phyloP scores from a whole-genome alignment of 2,888 invertebrate species.

The Torymus tubicola region DNA sequence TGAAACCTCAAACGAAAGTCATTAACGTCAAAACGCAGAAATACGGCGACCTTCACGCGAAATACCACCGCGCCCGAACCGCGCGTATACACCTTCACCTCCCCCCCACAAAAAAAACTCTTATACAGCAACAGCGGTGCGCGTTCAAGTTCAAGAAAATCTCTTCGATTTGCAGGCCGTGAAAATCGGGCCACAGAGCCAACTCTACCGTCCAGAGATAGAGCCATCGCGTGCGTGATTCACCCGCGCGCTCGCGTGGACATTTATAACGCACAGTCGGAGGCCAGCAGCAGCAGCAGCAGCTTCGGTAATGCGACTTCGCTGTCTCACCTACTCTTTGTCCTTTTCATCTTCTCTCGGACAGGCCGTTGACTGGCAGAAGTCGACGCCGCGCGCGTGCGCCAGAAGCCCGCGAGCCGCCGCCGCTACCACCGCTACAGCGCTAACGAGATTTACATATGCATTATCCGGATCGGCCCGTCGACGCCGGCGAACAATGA shows the following conservation, averaged over 20 bases:
- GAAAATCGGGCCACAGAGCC: neutral
- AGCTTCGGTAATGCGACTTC: too few relatives aligned
- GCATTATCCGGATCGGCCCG: conserved; percentile 33
- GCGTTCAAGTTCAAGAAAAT: too few relatives aligned
- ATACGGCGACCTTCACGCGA: too few relatives aligned
- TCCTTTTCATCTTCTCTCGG: conserved; percentile 22
- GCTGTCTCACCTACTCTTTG: conserved; percentile 7
- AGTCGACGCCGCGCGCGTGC: conserved; percentile 16
- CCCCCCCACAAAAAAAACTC: too few relatives aligned
- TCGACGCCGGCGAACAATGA: conserved; percentile 29
- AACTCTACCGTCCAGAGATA: neutral
- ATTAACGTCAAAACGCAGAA: too few relatives aligned
- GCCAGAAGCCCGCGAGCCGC: neutral
- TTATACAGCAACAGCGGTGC: too few relatives aligned
- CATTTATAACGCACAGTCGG: conserved; percentile 17
- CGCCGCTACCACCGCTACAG: too few relatives aligned
- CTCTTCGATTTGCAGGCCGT: too few relatives aligned
- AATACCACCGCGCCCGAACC: too few relatives aligned
- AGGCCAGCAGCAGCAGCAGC: neutral
- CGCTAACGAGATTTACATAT: conserved; percentile 47
- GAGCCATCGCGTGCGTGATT: conserved; percentile 10
- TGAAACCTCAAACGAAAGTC: neutral
- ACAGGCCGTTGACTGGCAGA: conserved; percentile 37
- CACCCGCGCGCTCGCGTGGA: conserved; percentile 11
- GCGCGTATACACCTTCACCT: too few relatives aligned